Conservation (phyloP, 2,888 invertebrate species). For the Clanis bilineata region DNA sequence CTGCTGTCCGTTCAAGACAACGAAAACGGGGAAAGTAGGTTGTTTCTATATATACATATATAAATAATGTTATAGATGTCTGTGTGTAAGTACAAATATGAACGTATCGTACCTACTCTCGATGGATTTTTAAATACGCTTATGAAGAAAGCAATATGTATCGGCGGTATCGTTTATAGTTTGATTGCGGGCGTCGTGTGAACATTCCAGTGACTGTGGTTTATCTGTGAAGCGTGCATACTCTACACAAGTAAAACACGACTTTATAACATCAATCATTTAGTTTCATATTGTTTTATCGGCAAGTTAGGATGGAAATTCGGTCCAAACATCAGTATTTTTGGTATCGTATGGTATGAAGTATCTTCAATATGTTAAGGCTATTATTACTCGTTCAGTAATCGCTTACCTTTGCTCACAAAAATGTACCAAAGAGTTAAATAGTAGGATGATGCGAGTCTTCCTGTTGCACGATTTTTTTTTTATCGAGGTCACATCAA, state of each 20-base stretch:
- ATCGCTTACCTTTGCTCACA: slow-evolving; percentile 74
- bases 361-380: slow-evolving; percentile 48
- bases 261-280: slow-evolving; percentile 16
- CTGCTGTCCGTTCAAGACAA: slow-evolving; percentile 75
- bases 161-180: slow-evolving; percentile 38
- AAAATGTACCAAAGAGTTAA: slow-evolving; percentile 76
- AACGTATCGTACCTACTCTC: slow-evolving; percentile 66
- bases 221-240: slow-evolving; percentile 10
- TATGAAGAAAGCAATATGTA: slow-evolving; percentile 68
- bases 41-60: slow-evolving; percentile 61
- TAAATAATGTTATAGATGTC: slow-evolving; percentile 68
- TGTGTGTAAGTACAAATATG: slow-evolving; percentile 75
- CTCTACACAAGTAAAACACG: slow-evolving; percentile 18
- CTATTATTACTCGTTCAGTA: slow-evolving; percentile 53
- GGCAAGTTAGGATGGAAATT: slow-evolving; percentile 35
- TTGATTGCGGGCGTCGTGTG: slow-evolving; percentile 41
- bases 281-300: slow-evolving; percentile 34
- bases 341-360: slow-evolving; percentile 43
- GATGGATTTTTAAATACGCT: slow-evolving; percentile 63
- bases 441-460: slow-evolving; percentile 40
- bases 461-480: slow-evolving; percentile 15
- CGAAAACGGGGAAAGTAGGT: slow-evolving; percentile 76
- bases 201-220: slow-evolving; percentile 69
- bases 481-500: not conserved
- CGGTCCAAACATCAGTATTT: slow-evolving; percentile 57